A percentile compares a stretch with the other conserved stretches of the same genome.
Conservation (phyloP, 2,113 vertebrate genomes). For the Lepidothrix coronata region DNA sequence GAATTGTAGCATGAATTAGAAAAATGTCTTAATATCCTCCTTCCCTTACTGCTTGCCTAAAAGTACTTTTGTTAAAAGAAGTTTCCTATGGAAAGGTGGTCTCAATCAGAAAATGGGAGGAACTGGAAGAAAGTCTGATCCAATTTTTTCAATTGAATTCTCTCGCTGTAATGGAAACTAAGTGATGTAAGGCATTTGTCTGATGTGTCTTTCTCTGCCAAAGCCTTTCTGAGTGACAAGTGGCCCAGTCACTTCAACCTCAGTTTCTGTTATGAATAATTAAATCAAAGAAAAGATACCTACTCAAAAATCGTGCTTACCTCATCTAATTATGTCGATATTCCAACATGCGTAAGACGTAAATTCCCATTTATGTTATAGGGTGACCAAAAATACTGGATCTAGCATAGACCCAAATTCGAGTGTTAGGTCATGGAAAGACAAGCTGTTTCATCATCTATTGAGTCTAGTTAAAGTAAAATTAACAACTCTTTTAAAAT, state of each 20-base stretch:
- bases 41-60: background rate
- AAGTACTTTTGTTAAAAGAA: background rate
- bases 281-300: background rate
- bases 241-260: background rate
- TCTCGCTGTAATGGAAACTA: background rate
- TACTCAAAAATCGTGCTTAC: background rate
- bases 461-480: background rate
- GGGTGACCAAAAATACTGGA: background rate
- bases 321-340: background rate
- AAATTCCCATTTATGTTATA: background rate
- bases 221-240: background rate
- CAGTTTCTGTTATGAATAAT: background rate
- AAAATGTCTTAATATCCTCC: constrained; percentile 10
- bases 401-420: background rate
- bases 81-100: background rate
- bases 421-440: background rate
- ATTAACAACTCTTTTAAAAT: background rate
- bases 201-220: background rate
- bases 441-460: background rate
- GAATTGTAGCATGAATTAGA: background rate
- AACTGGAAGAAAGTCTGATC: background rate
- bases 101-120: background rate
- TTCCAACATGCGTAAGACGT: background rate
- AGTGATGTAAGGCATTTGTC: background rate
- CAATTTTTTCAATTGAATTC: background rate